A percentile compares a stretch with the other conserved stretches of the same genome.
phyloP scores from a whole-genome alignment of 2,113 vertebrate species.

The Potamarius usumacintae region DNA sequence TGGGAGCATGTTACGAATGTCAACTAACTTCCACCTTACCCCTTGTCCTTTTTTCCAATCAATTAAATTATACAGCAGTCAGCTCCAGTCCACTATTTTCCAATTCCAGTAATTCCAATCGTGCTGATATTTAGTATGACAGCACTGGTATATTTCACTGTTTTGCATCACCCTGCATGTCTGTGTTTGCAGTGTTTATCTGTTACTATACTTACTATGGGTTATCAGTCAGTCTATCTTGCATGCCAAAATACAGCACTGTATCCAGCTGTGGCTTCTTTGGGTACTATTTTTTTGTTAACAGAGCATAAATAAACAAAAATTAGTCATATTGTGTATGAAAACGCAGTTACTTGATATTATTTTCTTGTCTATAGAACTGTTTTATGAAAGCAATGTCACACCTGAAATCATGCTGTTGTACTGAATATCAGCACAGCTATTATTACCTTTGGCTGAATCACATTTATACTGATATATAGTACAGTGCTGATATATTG shows the following conservation, averaged over 20 bases:
- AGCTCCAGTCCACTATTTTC: background rate
- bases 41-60: background rate
- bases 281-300: background rate
- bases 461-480: background rate
- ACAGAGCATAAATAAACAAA: background rate
- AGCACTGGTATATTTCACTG: background rate
- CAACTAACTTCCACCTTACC: background rate
- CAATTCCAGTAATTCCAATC: background rate
- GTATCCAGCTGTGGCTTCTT: background rate
- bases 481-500: background rate
- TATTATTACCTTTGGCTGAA: background rate
- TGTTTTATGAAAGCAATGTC: background rate
- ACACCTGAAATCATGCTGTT: background rate
- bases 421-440: background rate
- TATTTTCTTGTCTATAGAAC: background rate
- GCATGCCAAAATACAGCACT: background rate
- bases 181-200: background rate
- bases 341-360: background rate
- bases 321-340: background rate
- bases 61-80: background rate
- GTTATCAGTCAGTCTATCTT: background rate
- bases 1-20: background rate
- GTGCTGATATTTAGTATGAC: background rate
- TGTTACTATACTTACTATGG: background rate
- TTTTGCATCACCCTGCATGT: background rate